These are phyloP conservation scores for Ceyx margarethae DNA, from an alignment of 2,113 vertebrate species.

Conservation along the genomic window DNA sequence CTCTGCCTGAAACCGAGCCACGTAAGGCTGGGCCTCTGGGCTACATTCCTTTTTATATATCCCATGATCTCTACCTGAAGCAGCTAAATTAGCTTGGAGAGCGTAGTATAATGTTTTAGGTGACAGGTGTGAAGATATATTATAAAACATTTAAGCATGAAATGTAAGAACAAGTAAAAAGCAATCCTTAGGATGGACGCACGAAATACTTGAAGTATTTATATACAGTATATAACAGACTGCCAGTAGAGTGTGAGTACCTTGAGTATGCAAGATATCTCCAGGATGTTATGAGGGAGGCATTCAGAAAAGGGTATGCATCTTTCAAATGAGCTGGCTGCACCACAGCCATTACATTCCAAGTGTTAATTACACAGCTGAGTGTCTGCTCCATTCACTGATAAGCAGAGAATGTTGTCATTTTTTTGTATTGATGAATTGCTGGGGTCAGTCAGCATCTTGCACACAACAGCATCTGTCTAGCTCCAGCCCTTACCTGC, in stretches of 20 bases:
- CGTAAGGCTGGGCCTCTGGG: background rate
- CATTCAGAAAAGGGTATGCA: background rate
- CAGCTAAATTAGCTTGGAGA: background rate
- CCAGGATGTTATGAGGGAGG: background rate
- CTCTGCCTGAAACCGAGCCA: background rate
- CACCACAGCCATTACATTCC: background rate
- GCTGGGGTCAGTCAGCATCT: conserved; percentile 67
- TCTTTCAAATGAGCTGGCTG: background rate
- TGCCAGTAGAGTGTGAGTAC: background rate
- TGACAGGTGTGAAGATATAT: background rate
- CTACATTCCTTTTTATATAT: background rate
- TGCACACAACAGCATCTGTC: conserved; percentile 62
- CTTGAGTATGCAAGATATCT: background rate
- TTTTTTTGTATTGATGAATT: conserved; percentile 75
- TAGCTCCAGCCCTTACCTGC: conserved; percentile 75
- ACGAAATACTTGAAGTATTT: background rate
- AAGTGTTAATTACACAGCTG: conserved; percentile 66
- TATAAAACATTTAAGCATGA: background rate
- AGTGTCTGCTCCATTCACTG: conserved; percentile 58
- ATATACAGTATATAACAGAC: background rate
- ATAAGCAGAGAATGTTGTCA: conserved; percentile 62
- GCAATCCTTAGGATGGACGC: background rate
- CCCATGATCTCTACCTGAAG: background rate
- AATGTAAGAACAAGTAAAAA: background rate
- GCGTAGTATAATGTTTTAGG: background rate